Evolutionary conservation across 2,797 vertebrate species (phyloP).

Genomic region (Cuculus canorus): DNA sequence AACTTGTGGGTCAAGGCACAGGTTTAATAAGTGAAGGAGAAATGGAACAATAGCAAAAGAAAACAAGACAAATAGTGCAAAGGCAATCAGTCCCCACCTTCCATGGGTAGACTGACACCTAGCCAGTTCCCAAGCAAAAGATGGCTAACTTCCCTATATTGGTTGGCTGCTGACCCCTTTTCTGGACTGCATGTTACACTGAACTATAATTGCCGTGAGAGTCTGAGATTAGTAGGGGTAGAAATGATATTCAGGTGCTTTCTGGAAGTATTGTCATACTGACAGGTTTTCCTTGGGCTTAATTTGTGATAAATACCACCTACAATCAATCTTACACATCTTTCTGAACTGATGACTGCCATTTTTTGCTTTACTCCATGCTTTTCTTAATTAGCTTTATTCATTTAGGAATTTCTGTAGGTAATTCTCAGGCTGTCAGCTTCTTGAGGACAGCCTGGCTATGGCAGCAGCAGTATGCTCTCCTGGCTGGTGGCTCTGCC

Average conservation of each 20-base stretch:
- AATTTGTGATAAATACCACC: not conserved
- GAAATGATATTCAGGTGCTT: not conserved
- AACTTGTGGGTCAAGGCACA: fast-evolving
- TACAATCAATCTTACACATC: not conserved
- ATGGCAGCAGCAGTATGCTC: fast-evolving
- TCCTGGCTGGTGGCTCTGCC: fast-evolving
- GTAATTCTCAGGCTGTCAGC: not conserved
- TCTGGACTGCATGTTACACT: not conserved
- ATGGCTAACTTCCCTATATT: not conserved
- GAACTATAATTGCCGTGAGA: not conserved
- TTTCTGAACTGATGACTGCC: not conserved
- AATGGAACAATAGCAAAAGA: not conserved
- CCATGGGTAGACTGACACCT: fast-evolving
- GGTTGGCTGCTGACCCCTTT: not conserved
- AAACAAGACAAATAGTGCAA: not conserved
- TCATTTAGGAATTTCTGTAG: not conserved
- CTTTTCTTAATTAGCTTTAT: not conserved
- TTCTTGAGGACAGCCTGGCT: not conserved
- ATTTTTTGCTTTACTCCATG: not conserved
- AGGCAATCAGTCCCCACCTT: not conserved
- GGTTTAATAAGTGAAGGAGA: not conserved
- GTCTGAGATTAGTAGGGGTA: not conserved
- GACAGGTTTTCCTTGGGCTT: not conserved
- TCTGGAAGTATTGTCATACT: not conserved
- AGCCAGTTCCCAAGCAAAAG: not conserved